phyloP scores from a whole-genome alignment of 2,113 vertebrate genomes.

The Alethe diademata region DNA sequence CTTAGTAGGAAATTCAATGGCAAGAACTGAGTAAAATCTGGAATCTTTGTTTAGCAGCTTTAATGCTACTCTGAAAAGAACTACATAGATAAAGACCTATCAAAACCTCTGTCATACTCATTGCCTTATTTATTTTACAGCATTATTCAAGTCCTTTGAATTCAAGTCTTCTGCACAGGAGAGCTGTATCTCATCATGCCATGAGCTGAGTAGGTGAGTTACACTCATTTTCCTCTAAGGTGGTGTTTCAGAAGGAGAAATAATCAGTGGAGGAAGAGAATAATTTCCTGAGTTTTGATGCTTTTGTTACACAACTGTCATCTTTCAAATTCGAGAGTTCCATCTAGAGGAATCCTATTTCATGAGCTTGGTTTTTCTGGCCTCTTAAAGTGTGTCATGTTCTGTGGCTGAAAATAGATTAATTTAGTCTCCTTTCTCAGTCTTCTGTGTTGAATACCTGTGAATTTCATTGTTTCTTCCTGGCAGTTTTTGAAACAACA shows the following conservation, averaged over 20 bases:
- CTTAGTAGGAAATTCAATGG: background rate
- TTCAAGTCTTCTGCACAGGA: background rate
- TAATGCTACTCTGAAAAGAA: background rate
- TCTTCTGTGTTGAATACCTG: background rate
- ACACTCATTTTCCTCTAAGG: background rate
- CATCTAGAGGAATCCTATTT: conserved; percentile 54
- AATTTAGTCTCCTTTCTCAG: background rate
- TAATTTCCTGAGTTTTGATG: conserved; percentile 16
- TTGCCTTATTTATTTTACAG: conserved; percentile 3
- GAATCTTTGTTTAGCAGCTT: background rate
- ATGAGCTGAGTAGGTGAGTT: conserved; percentile 20
- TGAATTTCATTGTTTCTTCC: background rate
- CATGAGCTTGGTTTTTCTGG: background rate
- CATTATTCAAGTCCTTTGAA: conserved; percentile 28
- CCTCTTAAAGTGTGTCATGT: background rate
- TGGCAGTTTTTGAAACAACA: background rate
- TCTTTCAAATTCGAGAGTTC: conserved; percentile 54
- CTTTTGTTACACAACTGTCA: background rate
- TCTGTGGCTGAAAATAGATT: background rate
- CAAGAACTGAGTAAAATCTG: background rate
- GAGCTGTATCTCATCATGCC: background rate
- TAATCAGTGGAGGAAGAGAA: background rate
- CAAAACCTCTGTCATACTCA: background rate
- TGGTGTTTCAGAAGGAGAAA: background rate
- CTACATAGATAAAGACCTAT: background rate